These are phyloP conservation scores for Pseudomugil gertrudae DNA, from an alignment of 2,797 vertebrate species.

Conservation along the genomic window DNA sequence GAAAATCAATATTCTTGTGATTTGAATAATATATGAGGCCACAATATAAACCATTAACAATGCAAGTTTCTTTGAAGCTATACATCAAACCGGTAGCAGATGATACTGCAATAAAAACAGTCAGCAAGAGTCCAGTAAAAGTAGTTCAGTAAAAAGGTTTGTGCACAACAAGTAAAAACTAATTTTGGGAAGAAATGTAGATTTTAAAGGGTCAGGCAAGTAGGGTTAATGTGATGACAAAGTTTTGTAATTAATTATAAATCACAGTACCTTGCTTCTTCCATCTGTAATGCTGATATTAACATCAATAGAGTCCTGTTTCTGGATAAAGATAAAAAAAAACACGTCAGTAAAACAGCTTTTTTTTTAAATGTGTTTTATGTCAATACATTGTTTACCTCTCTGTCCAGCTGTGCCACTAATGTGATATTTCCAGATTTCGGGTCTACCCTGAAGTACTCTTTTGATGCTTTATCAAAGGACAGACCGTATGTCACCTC, in stretches of 20 bases:
- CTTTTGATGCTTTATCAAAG: constrained; percentile 88
- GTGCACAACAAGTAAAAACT: too few relatives aligned
- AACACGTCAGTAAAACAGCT: neutral
- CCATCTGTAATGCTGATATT: constrained; percentile 94
- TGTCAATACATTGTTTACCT: constrained; percentile 80
- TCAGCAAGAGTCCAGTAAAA: too few relatives aligned
- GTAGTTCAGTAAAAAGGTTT: too few relatives aligned
- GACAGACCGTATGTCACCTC: constrained; percentile 88
- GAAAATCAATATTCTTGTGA: too few relatives aligned
- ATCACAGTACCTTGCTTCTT: constrained; percentile 85
- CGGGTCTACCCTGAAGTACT: constrained; percentile 88
- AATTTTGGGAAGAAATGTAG: too few relatives aligned
- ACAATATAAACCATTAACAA: too few relatives aligned
- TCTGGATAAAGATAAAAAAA: constrained; percentile 74
- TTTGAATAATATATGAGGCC: too few relatives aligned
- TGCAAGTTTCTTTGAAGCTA: too few relatives aligned
- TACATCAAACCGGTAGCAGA: too few relatives aligned
- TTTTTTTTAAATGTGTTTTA: neutral
- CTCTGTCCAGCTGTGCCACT: constrained; percentile 91
- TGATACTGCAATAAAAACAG: too few relatives aligned
- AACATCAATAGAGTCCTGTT: constrained; percentile 90
- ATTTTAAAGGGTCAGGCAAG: too few relatives aligned
- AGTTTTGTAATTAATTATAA: neutral
- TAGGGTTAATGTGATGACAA: neutral
- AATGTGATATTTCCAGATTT: constrained; percentile 89